Conservation (phyloP, 1,140 invertebrate genomes). For the Pseudomyrmex cubaensis region DNA sequence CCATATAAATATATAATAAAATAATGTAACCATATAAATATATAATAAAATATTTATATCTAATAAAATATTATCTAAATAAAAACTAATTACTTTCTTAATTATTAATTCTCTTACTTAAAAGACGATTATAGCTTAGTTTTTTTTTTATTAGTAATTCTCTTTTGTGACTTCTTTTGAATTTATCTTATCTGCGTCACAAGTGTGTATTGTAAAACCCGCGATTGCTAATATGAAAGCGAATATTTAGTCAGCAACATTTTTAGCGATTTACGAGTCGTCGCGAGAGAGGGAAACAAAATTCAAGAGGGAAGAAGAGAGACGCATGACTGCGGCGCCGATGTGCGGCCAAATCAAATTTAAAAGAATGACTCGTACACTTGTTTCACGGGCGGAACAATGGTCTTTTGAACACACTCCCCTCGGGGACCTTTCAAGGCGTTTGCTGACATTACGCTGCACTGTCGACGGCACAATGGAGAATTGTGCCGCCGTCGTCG, state of each 20-base stretch:
- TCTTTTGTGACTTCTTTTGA: background rate
- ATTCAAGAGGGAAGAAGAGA: background rate
- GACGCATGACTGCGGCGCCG: slow-evolving; percentile 48
- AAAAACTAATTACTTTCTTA: background rate
- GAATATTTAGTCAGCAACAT: slow-evolving; percentile 26
- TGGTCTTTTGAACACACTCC: slow-evolving; percentile 81
- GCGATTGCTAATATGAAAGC: slow-evolving; percentile 39
- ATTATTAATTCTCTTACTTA: no score
- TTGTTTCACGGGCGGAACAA: slow-evolving; percentile 80
- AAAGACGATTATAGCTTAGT: background rate
- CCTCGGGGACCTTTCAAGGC: slow-evolving; percentile 80
- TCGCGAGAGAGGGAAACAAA: background rate
- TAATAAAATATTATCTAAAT: no score
- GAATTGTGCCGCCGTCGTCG: slow-evolving; percentile 73
- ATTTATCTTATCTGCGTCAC: background rate
- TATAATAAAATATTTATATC: no score
- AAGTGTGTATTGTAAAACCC: slow-evolving; percentile 4
- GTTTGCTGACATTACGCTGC: slow-evolving; percentile 79
- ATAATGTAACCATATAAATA: no score
- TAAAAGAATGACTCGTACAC: slow-evolving; percentile 84
- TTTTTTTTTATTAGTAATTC: background rate
- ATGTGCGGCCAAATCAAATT: slow-evolving; percentile 81
- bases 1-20: no score
- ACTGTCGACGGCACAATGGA: slow-evolving; percentile 78
- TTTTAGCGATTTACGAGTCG: slow-evolving; percentile 21